Conservation (phyloP, 2,797 vertebrate species). For the Phataginus tricuspis region DNA sequence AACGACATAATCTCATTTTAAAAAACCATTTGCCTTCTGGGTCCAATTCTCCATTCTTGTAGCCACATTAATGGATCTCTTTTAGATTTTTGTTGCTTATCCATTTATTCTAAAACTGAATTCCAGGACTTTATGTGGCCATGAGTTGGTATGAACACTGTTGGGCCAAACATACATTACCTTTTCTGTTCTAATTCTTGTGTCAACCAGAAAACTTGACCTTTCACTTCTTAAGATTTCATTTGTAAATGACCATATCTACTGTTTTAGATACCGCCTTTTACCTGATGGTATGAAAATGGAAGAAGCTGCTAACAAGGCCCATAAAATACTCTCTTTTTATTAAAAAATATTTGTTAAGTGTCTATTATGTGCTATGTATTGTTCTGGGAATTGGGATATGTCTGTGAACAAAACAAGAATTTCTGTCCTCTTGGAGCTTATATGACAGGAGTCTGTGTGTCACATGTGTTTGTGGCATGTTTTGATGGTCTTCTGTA, state of each 20-base stretch:
- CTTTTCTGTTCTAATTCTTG: neutral
- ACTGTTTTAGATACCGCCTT: neutral
- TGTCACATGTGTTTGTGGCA: neutral
- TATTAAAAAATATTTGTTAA: slow-evolving; percentile 5
- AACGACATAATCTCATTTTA: neutral
- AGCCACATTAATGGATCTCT: neutral
- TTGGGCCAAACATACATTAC: neutral
- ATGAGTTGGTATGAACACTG: neutral
- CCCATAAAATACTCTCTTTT: neutral
- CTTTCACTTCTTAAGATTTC: neutral
- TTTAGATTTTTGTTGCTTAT: slow-evolving; percentile 25
- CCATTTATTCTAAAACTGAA: neutral
- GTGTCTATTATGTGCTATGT: neutral
- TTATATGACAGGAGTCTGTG: neutral
- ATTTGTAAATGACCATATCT: neutral
- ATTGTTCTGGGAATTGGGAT: neutral
- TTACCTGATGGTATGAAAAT: neutral
- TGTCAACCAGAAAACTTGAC: neutral
- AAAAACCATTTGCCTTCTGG: neutral
- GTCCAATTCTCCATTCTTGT: neutral
- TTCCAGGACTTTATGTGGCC: neutral
- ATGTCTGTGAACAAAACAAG: neutral
- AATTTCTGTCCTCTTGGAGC: neutral
- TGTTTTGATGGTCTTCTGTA: neutral
- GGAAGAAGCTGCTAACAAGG: neutral